Evolutionary conservation across 2,888 invertebrate species (phyloP).

Genomic region (Macrosoma leucophasiata): DNA sequence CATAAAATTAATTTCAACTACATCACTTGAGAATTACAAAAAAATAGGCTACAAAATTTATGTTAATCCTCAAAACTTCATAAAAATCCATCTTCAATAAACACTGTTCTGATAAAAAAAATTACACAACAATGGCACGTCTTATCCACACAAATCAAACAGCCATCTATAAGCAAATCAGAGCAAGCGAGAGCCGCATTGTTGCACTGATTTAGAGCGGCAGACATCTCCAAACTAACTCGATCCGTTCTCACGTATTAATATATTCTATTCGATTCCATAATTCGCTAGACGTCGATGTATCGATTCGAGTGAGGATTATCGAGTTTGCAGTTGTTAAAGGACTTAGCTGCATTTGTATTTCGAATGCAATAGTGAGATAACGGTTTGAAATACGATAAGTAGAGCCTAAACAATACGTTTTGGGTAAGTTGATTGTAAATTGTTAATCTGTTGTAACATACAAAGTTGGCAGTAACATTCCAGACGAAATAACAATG

Average conservation of each 20-base stretch:
- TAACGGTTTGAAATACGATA: too few species aligned
- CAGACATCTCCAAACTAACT: slow-evolving; percentile 70
- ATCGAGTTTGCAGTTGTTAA: slow-evolving; percentile 37
- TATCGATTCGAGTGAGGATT: slow-evolving; percentile 64
- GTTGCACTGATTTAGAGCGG: slow-evolving; percentile 64
- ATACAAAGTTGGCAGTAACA: too few species aligned
- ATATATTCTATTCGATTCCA: slow-evolving; percentile 71
- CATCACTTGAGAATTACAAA: background rate
- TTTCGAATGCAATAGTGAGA: too few species aligned
- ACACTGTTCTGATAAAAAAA: too few species aligned
- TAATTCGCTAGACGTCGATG: slow-evolving; percentile 59
- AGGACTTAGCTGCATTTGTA: too few species aligned
- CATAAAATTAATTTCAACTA: background rate
- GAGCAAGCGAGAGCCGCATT: slow-evolving; percentile 63
- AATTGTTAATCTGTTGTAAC: too few species aligned
- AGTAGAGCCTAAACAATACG: too few species aligned
- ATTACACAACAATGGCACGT: too few species aligned
- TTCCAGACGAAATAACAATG: too few species aligned
- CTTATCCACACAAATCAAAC: slow-evolving; percentile 39
- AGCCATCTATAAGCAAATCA: slow-evolving; percentile 59
- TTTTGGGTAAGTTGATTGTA: too few species aligned
- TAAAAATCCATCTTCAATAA: too few species aligned
- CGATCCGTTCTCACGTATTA: slow-evolving; percentile 68
- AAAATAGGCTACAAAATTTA: background rate
- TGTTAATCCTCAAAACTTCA: background rate